A percentile compares a stretch with the other conserved stretches of the same genome.
Conservation (phyloP, 2,888 invertebrate species). For the Alloscopus bannaensis region DNA sequence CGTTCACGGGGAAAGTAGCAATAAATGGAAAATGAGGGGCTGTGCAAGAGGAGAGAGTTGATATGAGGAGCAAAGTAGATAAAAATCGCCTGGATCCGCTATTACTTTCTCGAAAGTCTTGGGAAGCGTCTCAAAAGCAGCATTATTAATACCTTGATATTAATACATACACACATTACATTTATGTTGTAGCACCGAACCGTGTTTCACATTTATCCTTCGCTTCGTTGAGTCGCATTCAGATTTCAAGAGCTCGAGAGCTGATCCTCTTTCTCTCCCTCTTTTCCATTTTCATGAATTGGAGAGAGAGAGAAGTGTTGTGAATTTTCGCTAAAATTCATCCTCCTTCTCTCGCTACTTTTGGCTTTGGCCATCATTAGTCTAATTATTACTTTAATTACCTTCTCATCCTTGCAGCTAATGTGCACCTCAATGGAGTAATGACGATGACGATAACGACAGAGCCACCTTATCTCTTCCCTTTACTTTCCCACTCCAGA, state of each 20-base stretch:
- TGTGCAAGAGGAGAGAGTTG: too few species aligned
- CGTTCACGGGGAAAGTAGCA: too few species aligned
- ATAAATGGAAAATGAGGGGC: too few species aligned
- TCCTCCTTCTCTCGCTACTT: conserved; percentile 33
- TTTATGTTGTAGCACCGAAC: too few species aligned
- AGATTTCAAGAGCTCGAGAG: background rate
- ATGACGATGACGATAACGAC: conserved; percentile 54
- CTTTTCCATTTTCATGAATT: background rate
- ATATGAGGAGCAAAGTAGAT: too few species aligned
- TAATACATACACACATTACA: too few species aligned
- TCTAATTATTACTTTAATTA: conserved; percentile 73
- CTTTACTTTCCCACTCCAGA: conserved; percentile 1
- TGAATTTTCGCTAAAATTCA: conserved; percentile 19
- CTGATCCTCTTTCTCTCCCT: background rate
- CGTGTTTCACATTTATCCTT: background rate
- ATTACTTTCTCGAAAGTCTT: too few species aligned
- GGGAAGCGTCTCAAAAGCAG: too few species aligned
- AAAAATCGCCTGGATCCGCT: too few species aligned
- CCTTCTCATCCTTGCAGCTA: conserved; percentile 64
- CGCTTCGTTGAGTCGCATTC: background rate
- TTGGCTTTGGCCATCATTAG: conserved; percentile 63
- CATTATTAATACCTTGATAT: too few species aligned
- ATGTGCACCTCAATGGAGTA: conserved; percentile 59
- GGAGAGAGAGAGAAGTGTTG: background rate
- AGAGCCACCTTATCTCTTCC: conserved; percentile 57